Evolutionary conservation across 2,888 invertebrate species (phyloP).

Genomic region (Pardosa pseudoannulata): DNA sequence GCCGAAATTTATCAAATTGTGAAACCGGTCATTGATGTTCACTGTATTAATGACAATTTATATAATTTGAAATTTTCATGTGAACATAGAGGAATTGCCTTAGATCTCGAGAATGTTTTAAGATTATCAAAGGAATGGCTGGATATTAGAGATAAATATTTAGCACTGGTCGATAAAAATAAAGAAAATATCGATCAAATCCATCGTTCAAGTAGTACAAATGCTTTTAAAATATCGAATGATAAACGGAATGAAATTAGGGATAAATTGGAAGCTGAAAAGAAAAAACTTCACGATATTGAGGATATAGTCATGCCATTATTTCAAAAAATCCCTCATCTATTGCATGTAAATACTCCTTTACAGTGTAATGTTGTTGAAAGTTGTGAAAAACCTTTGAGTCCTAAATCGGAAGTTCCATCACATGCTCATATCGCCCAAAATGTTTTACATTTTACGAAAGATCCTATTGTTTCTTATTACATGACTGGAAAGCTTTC

Average conservation of each 20-base stretch:
- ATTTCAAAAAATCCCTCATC: constrained; percentile 43
- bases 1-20: constrained; percentile 53
- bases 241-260: background rate
- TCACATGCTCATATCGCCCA: constrained; percentile 35
- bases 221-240: background rate
- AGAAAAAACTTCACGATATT: constrained; percentile 28
- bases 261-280: background rate
- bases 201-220: background rate
- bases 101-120: constrained; percentile 18
- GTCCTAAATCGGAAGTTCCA: background rate
- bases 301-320: constrained; percentile 48
- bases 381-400: background rate
- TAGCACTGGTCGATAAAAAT: background rate
- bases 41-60: constrained; percentile 16
- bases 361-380: background rate
- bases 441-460: constrained; percentile 13
- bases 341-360: constrained; percentile 22
- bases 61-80: constrained; percentile 14
- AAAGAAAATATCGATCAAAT: background rate
- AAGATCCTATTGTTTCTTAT: constrained; percentile 22
- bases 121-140: constrained; percentile 11
- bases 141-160: background rate
- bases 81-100: constrained; percentile 14
- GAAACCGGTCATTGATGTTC: constrained; percentile 32
- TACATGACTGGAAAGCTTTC: constrained; percentile 36